phyloP scores from a whole-genome alignment of 2,888 invertebrate species.

The Tigriopus californicus region DNA sequence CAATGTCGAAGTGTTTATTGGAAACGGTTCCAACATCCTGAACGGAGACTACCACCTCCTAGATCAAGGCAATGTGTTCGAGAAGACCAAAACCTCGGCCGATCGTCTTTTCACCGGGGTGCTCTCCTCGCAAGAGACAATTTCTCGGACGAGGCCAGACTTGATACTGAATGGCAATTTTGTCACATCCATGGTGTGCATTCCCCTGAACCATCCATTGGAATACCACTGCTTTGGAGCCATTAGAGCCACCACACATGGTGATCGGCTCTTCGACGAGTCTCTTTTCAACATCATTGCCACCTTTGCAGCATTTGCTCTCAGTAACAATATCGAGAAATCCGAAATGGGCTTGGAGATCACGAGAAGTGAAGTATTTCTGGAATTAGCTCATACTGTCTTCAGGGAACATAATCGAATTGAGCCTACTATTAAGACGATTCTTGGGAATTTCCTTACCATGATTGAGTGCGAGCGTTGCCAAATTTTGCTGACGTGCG shows the following conservation, averaged over 20 bases:
- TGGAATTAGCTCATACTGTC: neutral
- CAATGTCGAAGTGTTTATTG: neutral
- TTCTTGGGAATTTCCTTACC: neutral
- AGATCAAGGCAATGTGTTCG: neutral
- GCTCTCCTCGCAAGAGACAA: neutral
- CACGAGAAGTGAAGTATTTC: constrained; percentile 3
- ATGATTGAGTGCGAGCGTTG: constrained; percentile 2
- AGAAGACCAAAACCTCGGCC: neutral
- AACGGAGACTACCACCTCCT: neutral
- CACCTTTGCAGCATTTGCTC: neutral
- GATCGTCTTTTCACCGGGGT: neutral
- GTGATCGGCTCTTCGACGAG: neutral
- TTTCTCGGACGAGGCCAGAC: no score
- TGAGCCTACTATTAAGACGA: constrained; percentile 2
- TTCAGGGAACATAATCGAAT: neutral
- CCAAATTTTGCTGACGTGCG: neutral
- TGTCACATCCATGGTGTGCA: neutral
- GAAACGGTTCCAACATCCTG: neutral
- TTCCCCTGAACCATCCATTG: neutral
- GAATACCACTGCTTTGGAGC: neutral
- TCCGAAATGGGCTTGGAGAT: neutral
- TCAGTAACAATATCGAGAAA: neutral
- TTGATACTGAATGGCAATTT: neutral
- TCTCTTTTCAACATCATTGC: neutral
- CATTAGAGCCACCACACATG: neutral